phyloP scores from a whole-genome alignment of 2,888 invertebrate genomes.

The Drosophila emarginata region DNA sequence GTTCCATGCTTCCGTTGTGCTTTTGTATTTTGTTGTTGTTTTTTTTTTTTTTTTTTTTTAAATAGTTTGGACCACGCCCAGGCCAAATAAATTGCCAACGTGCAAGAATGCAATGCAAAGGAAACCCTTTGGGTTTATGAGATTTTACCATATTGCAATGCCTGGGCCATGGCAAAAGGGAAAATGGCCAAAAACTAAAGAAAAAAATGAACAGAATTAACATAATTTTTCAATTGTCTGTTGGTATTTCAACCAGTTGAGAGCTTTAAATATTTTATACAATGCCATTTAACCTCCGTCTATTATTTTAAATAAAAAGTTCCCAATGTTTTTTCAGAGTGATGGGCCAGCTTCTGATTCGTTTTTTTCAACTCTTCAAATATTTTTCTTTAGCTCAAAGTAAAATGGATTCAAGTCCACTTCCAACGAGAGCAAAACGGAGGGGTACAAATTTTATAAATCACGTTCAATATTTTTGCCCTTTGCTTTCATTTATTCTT shows the following conservation, averaged over 20 bases:
- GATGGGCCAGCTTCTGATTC: constrained; percentile 12
- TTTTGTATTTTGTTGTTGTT: constrained; percentile 23
- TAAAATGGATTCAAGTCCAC: constrained; percentile 32
- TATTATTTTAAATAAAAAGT: constrained; percentile 16
- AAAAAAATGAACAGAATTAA: constrained; percentile 31
- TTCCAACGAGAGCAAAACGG: constrained; percentile 28
- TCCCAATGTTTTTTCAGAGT: constrained; percentile 19
- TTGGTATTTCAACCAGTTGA: constrained; percentile 10
- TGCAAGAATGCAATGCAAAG: constrained; percentile 41
- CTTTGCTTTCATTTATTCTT: constrained; percentile 21
- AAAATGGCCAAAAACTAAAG: constrained; percentile 5
- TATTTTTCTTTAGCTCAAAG: constrained; percentile 61
- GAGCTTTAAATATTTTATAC: constrained; percentile 11
- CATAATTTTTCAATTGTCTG: constrained; percentile 70
- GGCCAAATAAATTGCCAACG: constrained; percentile 51
- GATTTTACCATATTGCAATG: constrained; percentile 48
- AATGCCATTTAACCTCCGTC: constrained; percentile 1
- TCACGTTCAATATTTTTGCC: constrained; percentile 64
- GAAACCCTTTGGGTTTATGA: constrained; percentile 50
- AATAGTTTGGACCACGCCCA: constrained; percentile 41
- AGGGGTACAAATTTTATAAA: constrained; percentile 42
- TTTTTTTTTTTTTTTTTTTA: constrained; percentile 16
- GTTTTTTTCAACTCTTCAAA: constrained; percentile 43
- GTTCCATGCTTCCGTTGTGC: neutral
- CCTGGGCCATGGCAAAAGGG: neutral